A percentile compares a stretch with the other conserved stretches of the same genome.
These are phyloP conservation scores for Drosophila nebulosa DNA, from an alignment of 1,140 invertebrate genomes.

Conservation along the genomic window DNA sequence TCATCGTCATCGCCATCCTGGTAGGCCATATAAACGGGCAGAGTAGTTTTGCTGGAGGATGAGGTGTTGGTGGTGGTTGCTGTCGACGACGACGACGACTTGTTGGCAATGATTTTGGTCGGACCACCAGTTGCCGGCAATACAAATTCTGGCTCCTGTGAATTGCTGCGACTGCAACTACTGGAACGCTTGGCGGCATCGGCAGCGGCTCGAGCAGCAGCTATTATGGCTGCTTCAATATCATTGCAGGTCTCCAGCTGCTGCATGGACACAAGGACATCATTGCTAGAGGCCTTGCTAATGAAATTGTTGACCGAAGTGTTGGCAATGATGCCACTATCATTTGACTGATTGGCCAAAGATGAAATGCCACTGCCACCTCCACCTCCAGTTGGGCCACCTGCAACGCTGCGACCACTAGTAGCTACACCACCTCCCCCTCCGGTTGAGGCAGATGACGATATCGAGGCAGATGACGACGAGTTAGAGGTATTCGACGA, in stretches of 20 bases:
- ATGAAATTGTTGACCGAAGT: conserved; percentile 58
- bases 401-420: neutral
- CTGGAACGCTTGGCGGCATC: conserved; percentile 39
- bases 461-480: conserved; percentile 42
- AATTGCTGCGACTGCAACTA: conserved; percentile 60
- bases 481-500: conserved; percentile 35
- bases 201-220: conserved; percentile 65
- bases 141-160: conserved; percentile 43
- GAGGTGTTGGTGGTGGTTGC: neutral
- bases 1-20: conserved; percentile 27
- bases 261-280: conserved; percentile 29
- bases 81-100: neutral
- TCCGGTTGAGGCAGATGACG: conserved; percentile 10
- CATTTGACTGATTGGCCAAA: conserved; percentile 61
- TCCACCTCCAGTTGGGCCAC: conserved; percentile 8
- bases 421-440: neutral
- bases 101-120: neutral
- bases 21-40: conserved; percentile 44
- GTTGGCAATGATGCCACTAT: conserved; percentile 64
- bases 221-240: conserved; percentile 75
- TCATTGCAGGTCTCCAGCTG: conserved; percentile 77
- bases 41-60: neutral
- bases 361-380: conserved; percentile 15
- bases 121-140: neutral
- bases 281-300: conserved; percentile 54